These are phyloP conservation scores for Sinhomidia bicolor DNA, from an alignment of 2,888 invertebrate species.

Conservation along the genomic window DNA sequence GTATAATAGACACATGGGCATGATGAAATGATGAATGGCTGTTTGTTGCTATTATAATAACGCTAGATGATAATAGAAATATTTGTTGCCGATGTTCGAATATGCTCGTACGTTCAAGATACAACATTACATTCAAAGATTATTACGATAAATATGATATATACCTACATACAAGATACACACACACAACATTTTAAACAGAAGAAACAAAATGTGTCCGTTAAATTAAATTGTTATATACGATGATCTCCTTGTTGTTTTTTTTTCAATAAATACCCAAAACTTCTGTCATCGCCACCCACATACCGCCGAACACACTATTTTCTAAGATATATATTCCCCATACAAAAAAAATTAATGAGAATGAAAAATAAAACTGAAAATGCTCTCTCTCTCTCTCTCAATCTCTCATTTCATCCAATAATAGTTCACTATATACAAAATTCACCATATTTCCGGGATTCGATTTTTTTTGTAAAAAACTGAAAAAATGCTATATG, in stretches of 20 bases:
- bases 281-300: conserved; percentile 25
- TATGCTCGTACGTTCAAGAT: not conserved
- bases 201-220: conserved; percentile 4
- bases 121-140: conserved; percentile 9
- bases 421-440: not conserved
- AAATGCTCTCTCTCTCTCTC: not conserved
- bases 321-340: not conserved
- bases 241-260: conserved; percentile 32
- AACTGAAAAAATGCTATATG: not conserved
- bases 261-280: conserved; percentile 12
- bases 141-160: not conserved
- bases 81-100: conserved; percentile 1
- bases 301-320: not conserved
- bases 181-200: not conserved
- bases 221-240: conserved; percentile 3
- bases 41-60: no score
- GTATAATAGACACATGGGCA: not conserved
- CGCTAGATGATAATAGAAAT: not conserved
- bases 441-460: not conserved
- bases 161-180: not conserved
- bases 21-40: not conserved
- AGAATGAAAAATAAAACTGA: not conserved
- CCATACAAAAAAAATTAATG: not conserved
- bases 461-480: not conserved
- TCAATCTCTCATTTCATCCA: not conserved